Evolutionary conservation across 2,113 vertebrate genomes (phyloP).

Genomic region (Pandion haliaetus): DNA sequence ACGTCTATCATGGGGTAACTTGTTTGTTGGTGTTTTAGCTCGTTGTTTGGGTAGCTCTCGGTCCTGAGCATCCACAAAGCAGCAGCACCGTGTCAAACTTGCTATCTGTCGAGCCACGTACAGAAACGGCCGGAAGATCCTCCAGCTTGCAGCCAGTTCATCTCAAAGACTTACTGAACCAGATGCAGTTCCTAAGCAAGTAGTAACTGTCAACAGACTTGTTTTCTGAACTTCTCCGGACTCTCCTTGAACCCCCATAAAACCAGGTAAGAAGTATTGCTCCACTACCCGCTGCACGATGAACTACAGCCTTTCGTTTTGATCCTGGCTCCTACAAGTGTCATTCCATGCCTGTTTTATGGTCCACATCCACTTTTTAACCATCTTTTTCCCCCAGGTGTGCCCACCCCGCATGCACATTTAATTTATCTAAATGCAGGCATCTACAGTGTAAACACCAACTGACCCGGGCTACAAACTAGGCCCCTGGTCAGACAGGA

Average conservation of each 20-base stretch:
- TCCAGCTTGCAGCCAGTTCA: background rate
- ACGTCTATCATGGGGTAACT: background rate
- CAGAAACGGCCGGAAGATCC: background rate
- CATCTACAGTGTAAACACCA: background rate
- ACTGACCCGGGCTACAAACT: fast-evolving
- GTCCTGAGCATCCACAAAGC: background rate
- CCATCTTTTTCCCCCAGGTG: fast-evolving
- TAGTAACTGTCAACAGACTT: background rate
- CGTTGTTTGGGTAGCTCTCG: background rate
- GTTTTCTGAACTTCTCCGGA: background rate
- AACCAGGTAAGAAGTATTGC: background rate
- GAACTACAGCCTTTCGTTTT: background rate
- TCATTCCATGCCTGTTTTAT: background rate
- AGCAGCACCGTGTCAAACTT: fast-evolving
- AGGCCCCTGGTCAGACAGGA: background rate
- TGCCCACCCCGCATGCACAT: fast-evolving
- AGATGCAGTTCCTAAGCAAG: background rate
- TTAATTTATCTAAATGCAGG: background rate
- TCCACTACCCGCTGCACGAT: fast-evolving
- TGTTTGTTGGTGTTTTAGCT: background rate
- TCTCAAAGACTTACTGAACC: background rate
- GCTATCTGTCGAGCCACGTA: fast-evolving
- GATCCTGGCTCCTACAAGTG: background rate
- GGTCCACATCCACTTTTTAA: background rate
- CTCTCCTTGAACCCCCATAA: background rate